Evolutionary conservation across 2,113 vertebrate species (phyloP).

Genomic region (Gnathonemus echidnorhynchus): DNA sequence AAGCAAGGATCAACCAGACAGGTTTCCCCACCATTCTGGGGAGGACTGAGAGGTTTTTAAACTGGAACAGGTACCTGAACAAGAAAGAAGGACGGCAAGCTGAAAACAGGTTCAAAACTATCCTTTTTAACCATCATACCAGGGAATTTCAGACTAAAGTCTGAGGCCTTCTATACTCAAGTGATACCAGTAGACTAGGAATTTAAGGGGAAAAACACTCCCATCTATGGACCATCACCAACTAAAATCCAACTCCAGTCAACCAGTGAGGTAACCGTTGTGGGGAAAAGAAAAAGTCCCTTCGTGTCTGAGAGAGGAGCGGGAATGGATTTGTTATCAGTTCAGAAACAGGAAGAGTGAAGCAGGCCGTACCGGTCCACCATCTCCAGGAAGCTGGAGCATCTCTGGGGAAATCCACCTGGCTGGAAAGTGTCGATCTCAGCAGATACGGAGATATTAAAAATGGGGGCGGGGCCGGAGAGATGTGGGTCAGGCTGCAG

Average conservation of each 20-base stretch:
- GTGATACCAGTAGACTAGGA: neutral
- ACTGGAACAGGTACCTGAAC: neutral
- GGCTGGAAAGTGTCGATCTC: conserved; percentile 72
- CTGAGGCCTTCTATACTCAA: neutral
- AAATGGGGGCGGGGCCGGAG: conserved; percentile 35
- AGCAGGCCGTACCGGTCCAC: conserved; percentile 73
- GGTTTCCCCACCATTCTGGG: neutral
- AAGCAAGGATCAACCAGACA: neutral
- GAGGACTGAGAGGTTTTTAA: neutral
- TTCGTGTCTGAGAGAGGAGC: conserved; percentile 67
- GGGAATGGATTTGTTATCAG: conserved; percentile 83
- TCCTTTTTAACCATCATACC: neutral
- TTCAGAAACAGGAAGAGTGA: conserved; percentile 73
- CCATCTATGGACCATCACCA: conserved; percentile 9
- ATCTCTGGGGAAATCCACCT: conserved; percentile 71
- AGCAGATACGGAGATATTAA: conserved; percentile 73
- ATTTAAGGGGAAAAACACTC: neutral
- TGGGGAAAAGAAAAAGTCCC: conserved; percentile 43
- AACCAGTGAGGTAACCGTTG: conserved; percentile 67
- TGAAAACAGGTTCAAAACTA: neutral
- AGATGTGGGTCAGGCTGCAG: conserved; percentile 3
- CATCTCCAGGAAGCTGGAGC: conserved; percentile 64
- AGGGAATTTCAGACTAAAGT: neutral
- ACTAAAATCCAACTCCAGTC: conserved; percentile 59
- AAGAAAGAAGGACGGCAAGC: neutral